Evolutionary conservation across 2,888 invertebrate species (phyloP), one percentile per base, ranked within the genome.

Genomic region (Unio delphinus): DNA sequence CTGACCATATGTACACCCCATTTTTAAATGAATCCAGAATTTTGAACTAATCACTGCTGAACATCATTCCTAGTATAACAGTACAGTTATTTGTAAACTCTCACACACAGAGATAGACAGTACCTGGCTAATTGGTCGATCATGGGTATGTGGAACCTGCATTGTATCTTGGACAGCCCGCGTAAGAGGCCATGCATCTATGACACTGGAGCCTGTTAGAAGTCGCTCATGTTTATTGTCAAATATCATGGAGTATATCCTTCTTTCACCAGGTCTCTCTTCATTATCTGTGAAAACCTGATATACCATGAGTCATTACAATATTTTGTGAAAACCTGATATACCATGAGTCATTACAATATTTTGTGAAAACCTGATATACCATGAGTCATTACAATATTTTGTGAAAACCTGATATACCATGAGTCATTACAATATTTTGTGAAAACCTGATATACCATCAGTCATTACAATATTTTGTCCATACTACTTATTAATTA

Each of bases 211-310:
- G 15, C 89, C 89, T 78, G 89, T 88, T n/a, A 89, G 65, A 17
- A 89, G 79, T 7, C 86, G 74, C 64, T 89, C 89, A 69, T 87
- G 83, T 78, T 85, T 87, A 73, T 87, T 86, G 76, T 89, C 88
- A 81, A 87, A 89, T 61, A 86, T 69, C 83, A 89, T 86, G 30
- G 86, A 84, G 70, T 88, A 87, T 30, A 89, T 89, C 66, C 88
- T 76, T 76, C 86, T 88, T 70, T 89, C 89, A 7, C 89, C 89
- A n/a, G 87, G 87, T 30, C 87, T 69, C 57, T 88, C 88, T 60
- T 89, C 89, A 65, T 87, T 88, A 73, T 89, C 89, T 57, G 89
- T 87, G 75, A 89, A 89, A 17, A 89, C 87, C 88, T 89, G 72
- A 58, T 59, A 64, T 23, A 55, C 5, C 3, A 11, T 34, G 8